Evolutionary conservation across 2,797 vertebrate genomes (phyloP).

Genomic region (Coccyzus lansbergi): DNA sequence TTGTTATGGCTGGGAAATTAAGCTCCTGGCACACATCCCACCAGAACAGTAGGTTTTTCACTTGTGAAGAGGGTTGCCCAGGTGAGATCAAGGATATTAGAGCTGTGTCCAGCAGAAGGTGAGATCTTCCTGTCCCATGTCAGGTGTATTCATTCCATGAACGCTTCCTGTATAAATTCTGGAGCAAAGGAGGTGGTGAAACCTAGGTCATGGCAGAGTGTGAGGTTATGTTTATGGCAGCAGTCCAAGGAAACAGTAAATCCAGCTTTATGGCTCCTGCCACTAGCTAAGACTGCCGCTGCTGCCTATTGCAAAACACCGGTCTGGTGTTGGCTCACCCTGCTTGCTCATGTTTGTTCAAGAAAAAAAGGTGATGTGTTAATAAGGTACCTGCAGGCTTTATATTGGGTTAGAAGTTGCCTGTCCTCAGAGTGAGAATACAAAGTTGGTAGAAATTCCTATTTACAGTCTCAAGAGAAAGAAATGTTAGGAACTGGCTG

Average conservation of each 20-base stretch:
- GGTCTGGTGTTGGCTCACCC: neutral
- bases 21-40: neutral
- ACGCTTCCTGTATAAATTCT: neutral
- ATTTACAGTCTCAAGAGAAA: neutral
- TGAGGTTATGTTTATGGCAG: constrained; percentile 38
- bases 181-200: neutral
- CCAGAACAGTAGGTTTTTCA: neutral
- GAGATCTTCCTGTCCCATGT: neutral
- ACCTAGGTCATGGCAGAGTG: neutral
- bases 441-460: neutral
- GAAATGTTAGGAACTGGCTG: too few species aligned
- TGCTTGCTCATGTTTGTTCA: neutral
- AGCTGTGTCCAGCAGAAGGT: neutral
- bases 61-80: neutral
- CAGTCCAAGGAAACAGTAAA: constrained; percentile 20
- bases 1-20: neutral
- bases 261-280: constrained; percentile 23
- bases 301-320: neutral
- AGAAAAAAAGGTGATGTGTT: neutral
- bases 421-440: neutral
- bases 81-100: neutral
- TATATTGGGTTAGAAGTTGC: neutral
- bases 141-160: neutral
- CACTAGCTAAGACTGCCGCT: neutral
- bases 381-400: neutral